A percentile compares a stretch with the other conserved stretches of the same genome.
phyloP scores from a whole-genome alignment of 2,888 invertebrate species.

The Pollenia labialis region DNA sequence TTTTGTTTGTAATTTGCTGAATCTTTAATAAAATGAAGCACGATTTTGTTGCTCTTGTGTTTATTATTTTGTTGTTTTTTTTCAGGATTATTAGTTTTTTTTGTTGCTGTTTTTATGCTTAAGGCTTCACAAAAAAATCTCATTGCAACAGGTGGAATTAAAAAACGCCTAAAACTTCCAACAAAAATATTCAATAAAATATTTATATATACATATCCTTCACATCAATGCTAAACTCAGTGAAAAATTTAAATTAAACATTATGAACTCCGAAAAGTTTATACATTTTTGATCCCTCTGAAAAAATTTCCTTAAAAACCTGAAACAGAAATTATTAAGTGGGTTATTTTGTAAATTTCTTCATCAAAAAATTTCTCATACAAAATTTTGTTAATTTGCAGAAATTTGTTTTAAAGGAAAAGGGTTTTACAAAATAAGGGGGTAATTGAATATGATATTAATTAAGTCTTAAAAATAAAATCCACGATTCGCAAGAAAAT shows the following conservation, averaged over 20 bases:
- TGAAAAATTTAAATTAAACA: conserved; percentile 34
- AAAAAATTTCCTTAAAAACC: too few species aligned
- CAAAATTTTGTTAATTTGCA: too few species aligned
- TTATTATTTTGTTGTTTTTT: conserved; percentile 23
- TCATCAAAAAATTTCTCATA: too few species aligned
- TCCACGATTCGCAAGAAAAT: too few species aligned
- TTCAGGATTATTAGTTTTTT: conserved; percentile 58
- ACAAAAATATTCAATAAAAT: conserved; percentile 42
- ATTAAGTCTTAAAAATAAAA: too few species aligned
- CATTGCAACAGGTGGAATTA: conserved; percentile 81
- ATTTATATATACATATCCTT: conserved; percentile 54
- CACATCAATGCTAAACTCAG: conserved; percentile 65
- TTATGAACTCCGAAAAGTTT: background rate
- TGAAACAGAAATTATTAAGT: background rate
- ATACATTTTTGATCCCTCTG: background rate
- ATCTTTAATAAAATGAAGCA: conserved; percentile 56
- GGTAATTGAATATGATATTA: too few species aligned
- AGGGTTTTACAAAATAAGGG: too few species aligned
- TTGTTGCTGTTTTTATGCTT: conserved; percentile 48
- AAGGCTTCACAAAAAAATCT: conserved; percentile 77
- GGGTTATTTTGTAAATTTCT: background rate
- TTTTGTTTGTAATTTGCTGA: conserved; percentile 82
- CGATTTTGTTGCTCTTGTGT: conserved; percentile 72
- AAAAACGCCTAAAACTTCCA: conserved; percentile 55
- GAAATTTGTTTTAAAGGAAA: too few species aligned